Base-by-base conservation (phyloP, 1,140 invertebrate species). In the Heliconius melpomene region DNA sequence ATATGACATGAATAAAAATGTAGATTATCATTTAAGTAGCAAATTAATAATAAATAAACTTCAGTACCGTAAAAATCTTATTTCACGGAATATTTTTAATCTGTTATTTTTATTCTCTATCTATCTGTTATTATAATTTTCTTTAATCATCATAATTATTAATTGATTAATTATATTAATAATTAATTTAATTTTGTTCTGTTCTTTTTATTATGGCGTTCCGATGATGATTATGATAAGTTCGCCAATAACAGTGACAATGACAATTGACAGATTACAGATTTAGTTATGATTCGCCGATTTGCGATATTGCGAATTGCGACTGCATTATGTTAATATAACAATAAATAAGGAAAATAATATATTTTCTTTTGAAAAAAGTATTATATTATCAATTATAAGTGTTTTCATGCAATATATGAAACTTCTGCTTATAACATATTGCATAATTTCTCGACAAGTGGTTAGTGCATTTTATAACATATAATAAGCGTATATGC, bases 361-460 rank as follows among this genome's bases (percentile, higher is more conserved):
- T 29, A 29, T 11, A 29, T 29, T 26, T 26, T 71, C 38, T 46
- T 72, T 7, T 72, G 7, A 36, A 72, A 36, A 5, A 20, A 8
- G 18, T 9, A 20, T 36, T 5, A 72, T 40, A 38, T 38, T 18
- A 38, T 72, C 3, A 20, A 40, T 26, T 29, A 38, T 72, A 72
- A 72, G 23, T 40, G 18, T 29, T 40, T 77, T 71, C 29, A 79
- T 79, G 77, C 54, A 26, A 66, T 79, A 32, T 46, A 23, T 66
- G n/a, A 75, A 75, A 38, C n/a, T 40, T 11, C n/a, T 74, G 7
- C 38, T 72, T 29, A 38, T 79, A 52, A 46, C 78, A 20, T 79
- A 75, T 79, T 75, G 78, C 74, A 54, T 79, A 75, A 70, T 72
- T 79, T 79, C 54, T n/a, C 66, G 74, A 26, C 66, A 72, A 79